Evolutionary conservation across 2,797 vertebrate species (phyloP).

Genomic region (Myiothlypis chrysogaster): DNA sequence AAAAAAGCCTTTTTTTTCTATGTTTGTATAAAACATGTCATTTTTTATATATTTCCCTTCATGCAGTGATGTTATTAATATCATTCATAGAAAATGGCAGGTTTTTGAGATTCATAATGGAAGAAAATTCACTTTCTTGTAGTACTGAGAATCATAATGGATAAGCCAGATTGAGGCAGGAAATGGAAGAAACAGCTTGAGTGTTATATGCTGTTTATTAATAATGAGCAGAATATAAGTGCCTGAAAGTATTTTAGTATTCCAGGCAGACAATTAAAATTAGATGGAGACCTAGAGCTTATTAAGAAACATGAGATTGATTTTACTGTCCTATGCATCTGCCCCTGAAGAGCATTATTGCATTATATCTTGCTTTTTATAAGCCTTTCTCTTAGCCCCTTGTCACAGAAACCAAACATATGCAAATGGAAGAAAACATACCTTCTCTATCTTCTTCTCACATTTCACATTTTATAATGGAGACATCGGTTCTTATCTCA

Average conservation of each 20-base stretch:
- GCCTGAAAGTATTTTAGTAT: slow-evolving; percentile 22
- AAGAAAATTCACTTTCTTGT: background rate
- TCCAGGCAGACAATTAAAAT: slow-evolving; percentile 44
- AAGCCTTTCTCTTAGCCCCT: background rate
- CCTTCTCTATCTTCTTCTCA: background rate
- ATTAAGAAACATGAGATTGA: slow-evolving; percentile 44
- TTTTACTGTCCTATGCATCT: background rate
- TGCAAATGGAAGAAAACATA: background rate
- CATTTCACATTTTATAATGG: slow-evolving; percentile 16
- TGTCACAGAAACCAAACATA: background rate
- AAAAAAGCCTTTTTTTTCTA: background rate
- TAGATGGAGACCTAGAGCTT: slow-evolving; percentile 17
- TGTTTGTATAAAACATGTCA: background rate
- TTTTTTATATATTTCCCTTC: background rate
- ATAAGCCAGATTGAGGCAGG: background rate
- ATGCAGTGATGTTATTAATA: background rate
- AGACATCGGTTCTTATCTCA: slow-evolving; percentile 4
- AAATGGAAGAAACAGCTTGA: background rate
- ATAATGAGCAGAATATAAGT: slow-evolving; percentile 16
- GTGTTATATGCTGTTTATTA: slow-evolving; percentile 12
- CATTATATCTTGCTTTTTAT: slow-evolving; percentile 8
- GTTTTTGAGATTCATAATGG: background rate
- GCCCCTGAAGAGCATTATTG: background rate
- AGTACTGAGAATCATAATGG: background rate
- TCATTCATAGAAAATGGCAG: background rate